phyloP scores from a whole-genome alignment of 2,888 invertebrate genomes.

The Caenorhabditis sulstoni region DNA sequence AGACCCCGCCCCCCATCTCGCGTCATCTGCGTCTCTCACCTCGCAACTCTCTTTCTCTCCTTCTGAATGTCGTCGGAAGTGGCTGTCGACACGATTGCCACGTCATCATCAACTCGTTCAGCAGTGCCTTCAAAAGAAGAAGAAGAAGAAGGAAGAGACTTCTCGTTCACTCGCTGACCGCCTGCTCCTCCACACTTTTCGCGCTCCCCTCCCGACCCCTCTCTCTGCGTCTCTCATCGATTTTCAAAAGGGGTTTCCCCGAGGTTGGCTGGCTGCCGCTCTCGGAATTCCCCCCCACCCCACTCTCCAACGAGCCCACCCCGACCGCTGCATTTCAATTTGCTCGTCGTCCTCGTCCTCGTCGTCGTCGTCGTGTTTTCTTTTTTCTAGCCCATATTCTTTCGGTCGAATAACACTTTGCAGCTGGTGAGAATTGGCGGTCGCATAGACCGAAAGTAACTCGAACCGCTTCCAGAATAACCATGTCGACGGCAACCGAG shows the following conservation, averaged over 20 bases:
- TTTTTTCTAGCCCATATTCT: background rate
- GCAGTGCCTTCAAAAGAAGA: background rate
- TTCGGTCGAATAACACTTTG: slow-evolving; percentile 6
- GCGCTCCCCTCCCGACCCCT: slow-evolving; percentile 8
- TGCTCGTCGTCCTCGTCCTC: background rate
- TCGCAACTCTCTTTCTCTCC: slow-evolving; percentile 5
- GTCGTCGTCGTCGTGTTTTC: background rate
- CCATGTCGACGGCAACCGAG: slow-evolving; percentile 48
- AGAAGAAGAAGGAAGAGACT: slow-evolving; percentile 32
- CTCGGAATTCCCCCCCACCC: slow-evolving; percentile 13
- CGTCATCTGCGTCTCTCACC: slow-evolving; percentile 27
- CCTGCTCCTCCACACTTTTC: slow-evolving; percentile 24
- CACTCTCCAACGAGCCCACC: too few relatives aligned
- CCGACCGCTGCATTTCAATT: slow-evolving; percentile 25
- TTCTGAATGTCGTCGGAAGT: slow-evolving; percentile 59
- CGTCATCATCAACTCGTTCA: slow-evolving; percentile 22
- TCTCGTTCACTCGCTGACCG: slow-evolving; percentile 36
- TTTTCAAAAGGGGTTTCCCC: slow-evolving; percentile 53
- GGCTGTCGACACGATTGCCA: slow-evolving; percentile 22
- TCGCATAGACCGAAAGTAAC: background rate
- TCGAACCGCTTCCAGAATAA: background rate
- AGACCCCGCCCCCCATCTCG: slow-evolving; percentile 21
- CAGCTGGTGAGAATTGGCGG: slow-evolving; percentile 31
- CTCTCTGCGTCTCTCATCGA: slow-evolving; percentile 33
- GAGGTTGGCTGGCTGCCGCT: background rate